phyloP scores from a whole-genome alignment of 1,140 invertebrate genomes.

The Ptiloglossa arizonensis region DNA sequence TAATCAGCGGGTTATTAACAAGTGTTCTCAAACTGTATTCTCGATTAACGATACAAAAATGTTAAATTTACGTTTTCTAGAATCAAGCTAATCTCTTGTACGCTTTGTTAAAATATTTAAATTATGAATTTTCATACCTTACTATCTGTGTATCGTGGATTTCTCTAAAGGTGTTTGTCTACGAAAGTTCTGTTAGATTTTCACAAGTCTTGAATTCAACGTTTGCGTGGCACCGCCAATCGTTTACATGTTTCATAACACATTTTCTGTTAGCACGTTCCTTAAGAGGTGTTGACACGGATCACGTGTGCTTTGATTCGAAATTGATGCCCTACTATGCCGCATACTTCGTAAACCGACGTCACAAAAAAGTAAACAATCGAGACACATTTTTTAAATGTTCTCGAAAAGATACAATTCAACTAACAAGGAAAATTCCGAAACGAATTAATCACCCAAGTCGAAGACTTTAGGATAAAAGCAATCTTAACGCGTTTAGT shows the following conservation, averaged over 20 bases:
- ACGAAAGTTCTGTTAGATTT: conserved; percentile 23
- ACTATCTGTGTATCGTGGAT: background rate
- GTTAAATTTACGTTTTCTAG: too few species aligned
- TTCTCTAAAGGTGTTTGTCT: background rate
- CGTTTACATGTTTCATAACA: conserved; percentile 22
- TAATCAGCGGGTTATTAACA: too few species aligned
- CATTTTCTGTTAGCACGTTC: conserved; percentile 2
- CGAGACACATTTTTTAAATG: too few species aligned
- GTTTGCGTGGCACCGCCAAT: background rate
- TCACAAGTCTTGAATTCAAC: conserved; percentile 6
- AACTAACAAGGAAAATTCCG: too few species aligned
- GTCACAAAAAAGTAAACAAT: background rate
- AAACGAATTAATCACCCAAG: too few species aligned
- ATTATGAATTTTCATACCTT: background rate
- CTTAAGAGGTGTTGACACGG: background rate
- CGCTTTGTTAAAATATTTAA: too few species aligned
- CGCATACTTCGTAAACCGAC: background rate
- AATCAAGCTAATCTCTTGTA: too few species aligned
- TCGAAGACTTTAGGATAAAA: too few species aligned
- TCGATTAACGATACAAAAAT: too few species aligned
- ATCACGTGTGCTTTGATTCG: background rate
- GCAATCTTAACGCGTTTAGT: too few species aligned
- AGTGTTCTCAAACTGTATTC: too few species aligned
- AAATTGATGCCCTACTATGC: background rate
- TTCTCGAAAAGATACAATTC: too few species aligned